Evolutionary conservation across 2,113 vertebrate species (phyloP), one percentile per base, ranked within the genome.

Genomic region (Etheostoma cragini): DNA sequence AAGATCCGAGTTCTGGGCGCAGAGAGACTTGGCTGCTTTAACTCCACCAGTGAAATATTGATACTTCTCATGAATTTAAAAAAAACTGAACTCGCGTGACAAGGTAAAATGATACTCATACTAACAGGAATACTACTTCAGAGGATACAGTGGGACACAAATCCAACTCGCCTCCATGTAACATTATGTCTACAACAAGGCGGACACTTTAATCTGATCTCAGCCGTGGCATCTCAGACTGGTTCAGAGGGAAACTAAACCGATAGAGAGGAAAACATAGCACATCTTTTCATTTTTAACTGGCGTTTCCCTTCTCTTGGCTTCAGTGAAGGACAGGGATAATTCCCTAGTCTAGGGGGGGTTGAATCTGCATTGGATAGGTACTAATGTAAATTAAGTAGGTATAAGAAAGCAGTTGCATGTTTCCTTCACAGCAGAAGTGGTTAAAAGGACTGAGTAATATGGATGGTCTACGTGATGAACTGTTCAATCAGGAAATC

Each of bases 231-330:
- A 53, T 12, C 81, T 75, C 45, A 81, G 72, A 72, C 67, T 63
- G 57, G 62, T 16, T 35, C 64, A 15, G 38, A 88, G 58, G 71
- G 45, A 85, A 90, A 80, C 78, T 71, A 78, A 93, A 88, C 82
- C 85, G 83, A 84, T 72, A 57, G 66, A 69, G 60, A 77, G 67
- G 74, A 84, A 86, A 87, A 83, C 61, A 14, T 35, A 46, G 80
- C 65, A 50, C 65, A 76, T 73, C 47, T 45, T 80, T 88, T 88
- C 22, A 60, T 60, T 81, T 83, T 76, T 71, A 69, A 81, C 82
- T 66, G 49, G 45, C 6, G 21, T 82, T 80, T 88, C 73, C 73
- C 53, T 90, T 86, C 58, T 73, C 60, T 79, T 88, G 87, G 81
- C 81, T 77, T 76, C 42, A 3, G 12, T 21, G 30, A 64, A 65